Base-by-base conservation (phyloP, 2,797 vertebrate genomes). In the Anguilla pacifica region DNA sequence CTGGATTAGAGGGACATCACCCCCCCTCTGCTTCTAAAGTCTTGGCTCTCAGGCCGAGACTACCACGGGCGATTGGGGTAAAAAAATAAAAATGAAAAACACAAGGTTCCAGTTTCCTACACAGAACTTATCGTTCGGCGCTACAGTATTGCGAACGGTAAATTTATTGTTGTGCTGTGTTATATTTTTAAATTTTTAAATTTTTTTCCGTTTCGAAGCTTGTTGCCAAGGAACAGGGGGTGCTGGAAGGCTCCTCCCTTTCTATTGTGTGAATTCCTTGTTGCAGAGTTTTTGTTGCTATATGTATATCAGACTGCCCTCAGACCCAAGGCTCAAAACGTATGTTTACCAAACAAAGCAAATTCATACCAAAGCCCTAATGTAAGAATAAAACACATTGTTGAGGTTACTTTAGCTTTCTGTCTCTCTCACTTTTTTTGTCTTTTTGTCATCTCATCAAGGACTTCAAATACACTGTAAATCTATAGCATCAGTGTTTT, bases 321-420 rank as follows among this genome's bases (percentile, higher is more conserved):
- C 46, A 25, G 86, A 67, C 31, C 43, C 39, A 17, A 84, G 74
- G 17, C 82, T 72, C 28, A 57, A 85, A 87, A 88, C 77, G n/a
- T 25, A 11, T 84, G 82, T 84, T 84, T 84, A 35, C n/a, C 82
- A 57, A 55, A 55, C 53, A 84, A 28, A 83, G 46, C 67, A 84
- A 72, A 87, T 84, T 83, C 59, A 51, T 81, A 25, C 28, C 25
- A 46, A 51, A 72, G 43, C 17, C 61, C 31, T 64, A 83, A 87
- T 59, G 79, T 28, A 83, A 11, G 43, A 67, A 35, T 53, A 51
- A 28, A 81, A n/a, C 53, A 87, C n/a, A 9, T 55, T 49, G n/a
- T 35, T 46, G 79, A 84, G 13, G 39, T 84, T 64, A 67, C 59
- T 70, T 31, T 9, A 28, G 51, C 81, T 72, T 53, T 87, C 35